Evolutionary conservation across 2,888 invertebrate genomes (phyloP), one percentile per base, ranked within the genome.

Genomic region (Lamellibrachia satsuma): DNA sequence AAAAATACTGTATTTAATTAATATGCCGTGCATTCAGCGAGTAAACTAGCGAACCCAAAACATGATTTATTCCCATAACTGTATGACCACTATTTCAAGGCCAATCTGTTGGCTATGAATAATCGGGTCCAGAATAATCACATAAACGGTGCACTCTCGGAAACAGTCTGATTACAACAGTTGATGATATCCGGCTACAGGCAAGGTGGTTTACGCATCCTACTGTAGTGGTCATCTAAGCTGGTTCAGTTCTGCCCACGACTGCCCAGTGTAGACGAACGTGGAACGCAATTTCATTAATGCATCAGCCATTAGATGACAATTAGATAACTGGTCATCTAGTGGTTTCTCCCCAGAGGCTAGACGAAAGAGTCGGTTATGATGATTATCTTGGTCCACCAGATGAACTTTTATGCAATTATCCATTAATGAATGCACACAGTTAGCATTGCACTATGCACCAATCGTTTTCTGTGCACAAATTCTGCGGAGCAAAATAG

Each of bases 251-350:
- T 15, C 75, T 22, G 75, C 75, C 75, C 22, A 75, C n/a, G n/a
- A n/a, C 75, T 75, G 75, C 22, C 3, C 75, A 22, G 75, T 11
- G 15, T 75, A n/a, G 3, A 75, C 0, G 22, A 6, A 75, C 75
- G 1, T 22, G 75, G 75, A 75, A 75, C 22, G 75, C 75, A 75
- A 75, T 75, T 75, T 75, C 75, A 75, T 75, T 75, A 75, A 75
- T 75, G 75, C 75, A 75, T 75, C 22, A n/a, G 75, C n/a, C 75
- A 75, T 75, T 75, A 75, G 75, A 75, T 75, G 75, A 75, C 75
- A 75, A 75, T 75, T 75, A 75, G 75, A 75, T 75, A 75, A 75
- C 75, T 75, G 75, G 75, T 75, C 75, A 75, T 75, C 75, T 75
- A 22, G 75, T 75, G 75, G 75, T 75, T 4, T 22, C 2, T 75